These are phyloP conservation scores for Sitophilus oryzae DNA, from an alignment of 1,140 invertebrate species.

Conservation along the genomic window DNA sequence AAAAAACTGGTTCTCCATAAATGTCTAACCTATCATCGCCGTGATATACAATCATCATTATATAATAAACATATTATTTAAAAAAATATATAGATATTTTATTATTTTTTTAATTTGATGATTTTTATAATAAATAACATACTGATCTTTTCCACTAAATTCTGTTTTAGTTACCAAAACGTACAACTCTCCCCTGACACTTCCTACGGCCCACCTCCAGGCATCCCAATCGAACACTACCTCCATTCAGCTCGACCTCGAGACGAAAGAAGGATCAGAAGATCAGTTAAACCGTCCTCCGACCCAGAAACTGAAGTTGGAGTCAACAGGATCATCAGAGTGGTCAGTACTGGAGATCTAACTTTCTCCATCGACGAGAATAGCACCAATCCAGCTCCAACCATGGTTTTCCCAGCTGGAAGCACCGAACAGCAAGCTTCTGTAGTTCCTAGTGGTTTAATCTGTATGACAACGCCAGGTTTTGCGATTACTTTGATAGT, in stretches of 20 bases:
- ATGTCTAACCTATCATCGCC: too few relatives aligned
- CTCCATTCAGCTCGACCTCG: conserved; percentile 58
- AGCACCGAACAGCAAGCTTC: conserved; percentile 45
- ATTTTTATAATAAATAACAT: too few relatives aligned
- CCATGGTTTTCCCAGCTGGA: conserved; percentile 62
- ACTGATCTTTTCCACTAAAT: background rate
- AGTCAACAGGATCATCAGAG: conserved; percentile 74
- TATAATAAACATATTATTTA: too few relatives aligned
- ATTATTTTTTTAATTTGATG: too few relatives aligned
- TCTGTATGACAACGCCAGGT: conserved; percentile 88
- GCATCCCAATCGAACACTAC: conserved; percentile 57
- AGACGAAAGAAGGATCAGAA: conserved; percentile 64
- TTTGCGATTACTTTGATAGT: conserved; percentile 80
- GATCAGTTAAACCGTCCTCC: conserved; percentile 55
- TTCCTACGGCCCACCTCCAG: conserved; percentile 61
- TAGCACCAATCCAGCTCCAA: conserved; percentile 51
- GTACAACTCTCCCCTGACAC: conserved; percentile 54
- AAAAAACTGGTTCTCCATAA: too few relatives aligned
- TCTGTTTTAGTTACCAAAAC: conserved; percentile 29
- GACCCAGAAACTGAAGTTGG: conserved; percentile 71
- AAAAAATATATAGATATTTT: too few relatives aligned
- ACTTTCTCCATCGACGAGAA: conserved; percentile 71
- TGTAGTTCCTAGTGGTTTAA: conserved; percentile 59
- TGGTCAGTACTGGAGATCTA: conserved; percentile 79
- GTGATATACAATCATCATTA: too few relatives aligned